Evolutionary conservation across 2,113 vertebrate genomes (phyloP).

Genomic region (Notothenia coriiceps): DNA sequence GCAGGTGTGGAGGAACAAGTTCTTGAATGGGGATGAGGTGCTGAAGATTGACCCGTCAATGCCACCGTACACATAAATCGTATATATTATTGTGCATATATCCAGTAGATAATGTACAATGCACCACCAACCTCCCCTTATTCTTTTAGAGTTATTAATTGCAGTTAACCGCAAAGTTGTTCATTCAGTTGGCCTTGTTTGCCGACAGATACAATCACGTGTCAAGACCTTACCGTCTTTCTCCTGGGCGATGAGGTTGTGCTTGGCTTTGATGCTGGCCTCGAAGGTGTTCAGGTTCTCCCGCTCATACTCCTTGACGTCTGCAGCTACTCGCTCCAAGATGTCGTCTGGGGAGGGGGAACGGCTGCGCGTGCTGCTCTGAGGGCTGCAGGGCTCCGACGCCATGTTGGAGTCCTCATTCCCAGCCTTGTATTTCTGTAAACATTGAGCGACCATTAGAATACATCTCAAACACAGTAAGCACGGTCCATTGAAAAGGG

Average conservation of each 20-base stretch:
- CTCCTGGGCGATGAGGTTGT: constrained; percentile 96
- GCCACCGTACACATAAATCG: not conserved
- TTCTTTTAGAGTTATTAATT: not conserved
- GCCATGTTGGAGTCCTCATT: constrained; percentile 91
- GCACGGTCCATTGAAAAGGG: too few relatives aligned
- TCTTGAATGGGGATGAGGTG: not conserved
- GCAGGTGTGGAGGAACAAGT: not conserved
- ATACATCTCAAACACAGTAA: not conserved
- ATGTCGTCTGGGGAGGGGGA: constrained; percentile 96
- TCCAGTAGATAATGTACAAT: not conserved
- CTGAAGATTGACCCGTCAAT: not conserved
- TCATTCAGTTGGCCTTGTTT: constrained; percentile 73
- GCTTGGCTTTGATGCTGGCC: constrained; percentile 96
- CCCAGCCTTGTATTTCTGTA: constrained; percentile 93
- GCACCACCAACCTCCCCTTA: not conserved
- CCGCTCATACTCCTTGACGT: constrained; percentile 97
- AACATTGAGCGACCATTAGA: not conserved
- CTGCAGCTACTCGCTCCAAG: constrained; percentile 94
- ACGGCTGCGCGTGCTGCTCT: constrained; percentile 94
- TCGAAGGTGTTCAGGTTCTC: constrained; percentile 98
- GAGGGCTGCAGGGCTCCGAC: constrained; percentile 97
- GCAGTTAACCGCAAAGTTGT: constrained; percentile 11
- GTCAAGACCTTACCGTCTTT: constrained; percentile 89
- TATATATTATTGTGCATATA: not conserved
- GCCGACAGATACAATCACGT: not conserved